A percentile compares a stretch with the other conserved stretches of the same genome.
phyloP scores from a whole-genome alignment of 2,888 invertebrate species.

The Eristalis intricaria region DNA sequence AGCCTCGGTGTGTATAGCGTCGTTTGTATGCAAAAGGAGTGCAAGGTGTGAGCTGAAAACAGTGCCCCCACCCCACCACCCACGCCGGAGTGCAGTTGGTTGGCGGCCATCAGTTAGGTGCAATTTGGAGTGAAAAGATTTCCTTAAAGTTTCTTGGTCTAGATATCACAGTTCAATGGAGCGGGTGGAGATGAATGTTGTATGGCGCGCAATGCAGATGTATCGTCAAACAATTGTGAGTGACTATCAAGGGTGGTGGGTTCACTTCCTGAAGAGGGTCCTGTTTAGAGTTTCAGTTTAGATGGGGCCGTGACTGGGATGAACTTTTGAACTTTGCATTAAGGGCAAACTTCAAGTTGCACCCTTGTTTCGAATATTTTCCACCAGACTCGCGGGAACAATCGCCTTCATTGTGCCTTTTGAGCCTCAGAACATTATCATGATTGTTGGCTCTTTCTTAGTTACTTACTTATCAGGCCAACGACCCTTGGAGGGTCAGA shows the following conservation, averaged over 20 bases:
- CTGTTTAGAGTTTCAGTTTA: neutral
- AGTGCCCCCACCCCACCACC: neutral
- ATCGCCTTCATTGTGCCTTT: too few species aligned
- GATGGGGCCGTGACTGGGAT: neutral
- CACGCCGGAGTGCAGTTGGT: constrained; percentile 11
- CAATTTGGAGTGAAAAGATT: constrained; percentile 41
- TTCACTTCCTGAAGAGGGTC: neutral
- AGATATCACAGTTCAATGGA: constrained; percentile 51
- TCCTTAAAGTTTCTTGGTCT: constrained; percentile 35
- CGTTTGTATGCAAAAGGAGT: constrained; percentile 14
- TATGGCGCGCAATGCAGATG: constrained; percentile 7
- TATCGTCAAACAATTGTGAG: constrained; percentile 38
- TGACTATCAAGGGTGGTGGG: constrained; percentile 1
- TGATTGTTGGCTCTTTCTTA: too few species aligned
- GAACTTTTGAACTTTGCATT: neutral
- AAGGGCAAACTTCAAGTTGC: neutral
- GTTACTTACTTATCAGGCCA: too few species aligned
- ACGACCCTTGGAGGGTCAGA: too few species aligned
- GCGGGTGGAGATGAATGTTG: constrained; percentile 34
- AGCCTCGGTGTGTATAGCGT: constrained; percentile 8
- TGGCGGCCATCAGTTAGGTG: constrained; percentile 40
- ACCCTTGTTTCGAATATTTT: neutral
- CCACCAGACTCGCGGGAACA: too few species aligned
- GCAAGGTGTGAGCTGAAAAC: constrained; percentile 12
- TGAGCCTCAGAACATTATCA: too few species aligned